Base-by-base conservation (phyloP, 92 coral and sea anemone species). In the Palythoa grandiflora region DNA sequence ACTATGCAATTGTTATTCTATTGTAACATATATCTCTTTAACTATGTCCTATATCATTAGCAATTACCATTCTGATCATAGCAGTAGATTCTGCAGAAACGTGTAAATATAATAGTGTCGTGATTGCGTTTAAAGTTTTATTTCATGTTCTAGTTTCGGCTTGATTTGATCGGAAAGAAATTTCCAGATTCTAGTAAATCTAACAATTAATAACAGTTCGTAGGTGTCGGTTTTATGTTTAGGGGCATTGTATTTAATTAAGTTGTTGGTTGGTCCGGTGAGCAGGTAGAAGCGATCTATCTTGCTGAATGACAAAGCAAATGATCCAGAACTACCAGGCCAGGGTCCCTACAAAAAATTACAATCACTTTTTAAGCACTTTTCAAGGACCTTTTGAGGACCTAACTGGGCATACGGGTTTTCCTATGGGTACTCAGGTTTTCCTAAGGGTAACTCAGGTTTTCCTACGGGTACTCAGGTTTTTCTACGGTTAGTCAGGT, bases 261-360 rank as follows among this genome's bases (percentile, higher is more conserved):
- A 9, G 9, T 61, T 61, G 68, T 61, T 61, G 68, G 68, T 61
- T 61, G 68, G 68, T 61, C 68, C 2, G 15, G 68, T 61, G 68
- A 61, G 68, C 68, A 61, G 68, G 16, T 13, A 61, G 68, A n/a
- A 61, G 15, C 68, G 68, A n/a, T 61, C 68, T n/a, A 61, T 9
- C 68, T 61, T 61, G 68, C 15, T 61, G 68, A 61, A 61, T 61
- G 2, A 61, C 9, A 61, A 61, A 61, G 68, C 16, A 61, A 61
- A 61, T 9, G 68, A 61, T 61, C 68, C 68, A 61, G 15, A 61
- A 61, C 68, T 61, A 61, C 68, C 68, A 61, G 68, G 68, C 68
- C 68, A 61, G 68, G 68, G 68, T 16, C 1, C 16, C 68, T 61
- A 61, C 1, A 61, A 61, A 61, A 61, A 61, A 61, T 61, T 0